Evolutionary conservation across 2,797 vertebrate species (phyloP), one percentile per base, ranked within the genome.

Genomic region (Characodon lateralis): DNA sequence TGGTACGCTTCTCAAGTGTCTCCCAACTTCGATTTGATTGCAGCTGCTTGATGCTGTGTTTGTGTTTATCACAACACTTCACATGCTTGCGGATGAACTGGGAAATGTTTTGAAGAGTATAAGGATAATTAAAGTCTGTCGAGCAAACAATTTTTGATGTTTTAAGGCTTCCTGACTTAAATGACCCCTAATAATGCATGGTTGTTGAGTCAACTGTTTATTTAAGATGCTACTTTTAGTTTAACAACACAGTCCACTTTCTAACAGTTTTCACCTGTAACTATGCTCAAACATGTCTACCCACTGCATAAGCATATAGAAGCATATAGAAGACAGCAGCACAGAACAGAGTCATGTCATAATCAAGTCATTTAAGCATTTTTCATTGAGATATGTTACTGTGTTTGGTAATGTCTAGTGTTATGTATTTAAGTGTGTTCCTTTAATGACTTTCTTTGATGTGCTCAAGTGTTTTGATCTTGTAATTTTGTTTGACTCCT

Each of bases 1-100:
- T 41, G 78, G 14, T 6, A 12, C 73, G 4, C 74, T 78, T 83
- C 81, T 81, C 31, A 73, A 80, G 71, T 74, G 63, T 65, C 22
- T 83, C 69, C 69, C 55, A 10, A 63, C n/a, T 20, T 61, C 9
- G 13, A 35, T 61, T 39, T 73, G 70, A 72, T 28, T 70, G 20
- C 69, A 56, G 43, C n/a, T 12, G 78, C 22, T 39, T 22, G 70
- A 68, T 58, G 70, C 61, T 66, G 80, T 75, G 84, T 63, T 56
- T 66, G 63, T 74, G 72, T 43, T 55, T n/a, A 56, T 56, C 12
- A 56, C 41, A 46, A 46, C 63, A 24, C 63, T 66, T 13, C 2
- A 66, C 8, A 41, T 41, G 43, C 66, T 46, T 46, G 24, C 43
- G 41, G 12, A 7, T 46, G 24, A 26, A 46, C 24, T 46, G 24